A percentile compares a stretch with the other conserved stretches of the same genome.
phyloP scores from a whole-genome alignment of 2,888 invertebrate genomes.

The Hanleya hanleyi region DNA sequence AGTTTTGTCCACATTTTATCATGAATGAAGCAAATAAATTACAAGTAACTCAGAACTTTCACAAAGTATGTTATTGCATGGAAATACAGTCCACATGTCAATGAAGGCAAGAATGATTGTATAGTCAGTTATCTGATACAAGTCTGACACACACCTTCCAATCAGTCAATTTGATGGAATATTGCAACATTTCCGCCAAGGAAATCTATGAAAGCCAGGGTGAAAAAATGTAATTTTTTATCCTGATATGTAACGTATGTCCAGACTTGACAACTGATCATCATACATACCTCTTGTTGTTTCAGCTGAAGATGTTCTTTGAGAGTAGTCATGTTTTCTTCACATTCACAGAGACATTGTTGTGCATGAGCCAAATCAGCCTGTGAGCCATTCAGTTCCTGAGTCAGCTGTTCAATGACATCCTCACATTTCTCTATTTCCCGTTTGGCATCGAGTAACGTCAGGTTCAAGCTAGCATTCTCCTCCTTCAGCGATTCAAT shows the following conservation, averaged over 20 bases:
- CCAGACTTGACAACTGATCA: no score
- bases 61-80: no score
- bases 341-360: constrained; percentile 54
- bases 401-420: constrained; percentile 67
- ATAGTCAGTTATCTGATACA: no score
- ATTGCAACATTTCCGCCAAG: no score
- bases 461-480: constrained; percentile 58
- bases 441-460: constrained; percentile 58
- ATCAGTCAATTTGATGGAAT: no score
- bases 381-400: constrained; percentile 63
- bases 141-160: no score
- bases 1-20: no score
- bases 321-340: constrained; percentile 58
- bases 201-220: background rate
- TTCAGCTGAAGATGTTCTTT: constrained; percentile 57
- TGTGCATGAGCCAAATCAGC: constrained; percentile 62
- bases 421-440: constrained; percentile 67
- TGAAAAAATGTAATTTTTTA: background rate
- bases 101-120: no score
- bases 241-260: background rate
- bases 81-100: no score
- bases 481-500: constrained; percentile 60
- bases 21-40: no score
- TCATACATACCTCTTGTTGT: constrained; percentile 57
- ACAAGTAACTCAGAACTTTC: no score